A percentile compares a stretch with the other conserved stretches of the same genome.
These are phyloP conservation scores for Oreotrochilus melanogaster DNA, from an alignment of 2,113 vertebrate genomes.

Conservation along the genomic window DNA sequence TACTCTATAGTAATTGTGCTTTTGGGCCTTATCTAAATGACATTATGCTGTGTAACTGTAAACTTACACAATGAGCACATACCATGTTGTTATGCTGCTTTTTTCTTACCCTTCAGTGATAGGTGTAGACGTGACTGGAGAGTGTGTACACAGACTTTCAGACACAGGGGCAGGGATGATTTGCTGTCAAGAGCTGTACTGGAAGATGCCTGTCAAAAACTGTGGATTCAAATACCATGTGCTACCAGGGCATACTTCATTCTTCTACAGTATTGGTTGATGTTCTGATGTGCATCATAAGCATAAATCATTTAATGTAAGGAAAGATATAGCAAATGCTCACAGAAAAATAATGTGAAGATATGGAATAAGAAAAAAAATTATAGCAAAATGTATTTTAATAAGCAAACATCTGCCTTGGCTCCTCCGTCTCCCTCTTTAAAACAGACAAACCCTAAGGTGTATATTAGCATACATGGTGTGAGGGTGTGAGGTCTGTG, in stretches of 20 bases:
- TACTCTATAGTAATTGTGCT: too few relatives aligned
- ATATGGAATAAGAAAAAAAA: background rate
- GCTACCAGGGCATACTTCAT: background rate
- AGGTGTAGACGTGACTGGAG: background rate
- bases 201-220: background rate
- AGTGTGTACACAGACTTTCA: background rate
- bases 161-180: background rate
- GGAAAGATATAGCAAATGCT: background rate
- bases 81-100: background rate
- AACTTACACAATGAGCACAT: too few relatives aligned
- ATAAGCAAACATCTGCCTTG: background rate
- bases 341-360: background rate
- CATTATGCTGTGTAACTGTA: too few relatives aligned
- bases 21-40: too few relatives aligned
- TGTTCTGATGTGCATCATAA: background rate
- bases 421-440: background rate
- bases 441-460: background rate
- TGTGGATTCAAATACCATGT: background rate
- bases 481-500: background rate
- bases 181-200: background rate
- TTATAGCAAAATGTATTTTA: background rate
- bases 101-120: background rate
- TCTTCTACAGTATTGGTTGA: background rate
- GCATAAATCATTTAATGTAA: background rate
- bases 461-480: background rate